These are phyloP conservation scores for Lamproptera curius DNA, from an alignment of 2,888 invertebrate species.

Conservation along the genomic window DNA sequence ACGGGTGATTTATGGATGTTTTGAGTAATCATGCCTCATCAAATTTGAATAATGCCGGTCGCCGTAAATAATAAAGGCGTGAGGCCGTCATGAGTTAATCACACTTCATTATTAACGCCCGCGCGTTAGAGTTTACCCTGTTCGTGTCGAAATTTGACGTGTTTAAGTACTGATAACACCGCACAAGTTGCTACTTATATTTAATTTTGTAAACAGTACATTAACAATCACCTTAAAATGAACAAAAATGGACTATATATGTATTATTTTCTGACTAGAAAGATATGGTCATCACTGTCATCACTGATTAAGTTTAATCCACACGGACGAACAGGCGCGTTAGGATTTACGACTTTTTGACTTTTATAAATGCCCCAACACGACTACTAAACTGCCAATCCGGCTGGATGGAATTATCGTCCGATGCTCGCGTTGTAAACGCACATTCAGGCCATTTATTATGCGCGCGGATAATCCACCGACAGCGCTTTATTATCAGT, in stretches of 20 bases:
- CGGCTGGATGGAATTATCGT: slow-evolving; percentile 60
- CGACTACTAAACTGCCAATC: slow-evolving; percentile 68
- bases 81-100: slow-evolving; percentile 70
- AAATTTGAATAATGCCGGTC: slow-evolving; percentile 74
- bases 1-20: slow-evolving; percentile 71
- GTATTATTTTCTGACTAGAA: too few relatives aligned
- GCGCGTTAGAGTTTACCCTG: not conserved
- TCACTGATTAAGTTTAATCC: slow-evolving; percentile 71
- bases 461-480: slow-evolving; percentile 69
- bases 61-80: slow-evolving; percentile 64
- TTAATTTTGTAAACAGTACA: slow-evolving; percentile 75
- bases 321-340: slow-evolving; percentile 39
- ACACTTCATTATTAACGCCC: not conserved
- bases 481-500: slow-evolving; percentile 76
- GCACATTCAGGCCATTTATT: slow-evolving; percentile 64
- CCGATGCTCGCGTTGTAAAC: slow-evolving; percentile 59
- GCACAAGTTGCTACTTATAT: not conserved
- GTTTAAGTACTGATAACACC: not conserved
- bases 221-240: slow-evolving; percentile 51
- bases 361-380: slow-evolving; percentile 70
- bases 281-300: too few relatives aligned
- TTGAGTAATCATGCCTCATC: slow-evolving; percentile 76
- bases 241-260: slow-evolving; percentile 65
- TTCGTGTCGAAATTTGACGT: not conserved
- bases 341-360: slow-evolving; percentile 68